phyloP scores from a whole-genome alignment of 2,113 vertebrate genomes.

The Lepus europaeus region DNA sequence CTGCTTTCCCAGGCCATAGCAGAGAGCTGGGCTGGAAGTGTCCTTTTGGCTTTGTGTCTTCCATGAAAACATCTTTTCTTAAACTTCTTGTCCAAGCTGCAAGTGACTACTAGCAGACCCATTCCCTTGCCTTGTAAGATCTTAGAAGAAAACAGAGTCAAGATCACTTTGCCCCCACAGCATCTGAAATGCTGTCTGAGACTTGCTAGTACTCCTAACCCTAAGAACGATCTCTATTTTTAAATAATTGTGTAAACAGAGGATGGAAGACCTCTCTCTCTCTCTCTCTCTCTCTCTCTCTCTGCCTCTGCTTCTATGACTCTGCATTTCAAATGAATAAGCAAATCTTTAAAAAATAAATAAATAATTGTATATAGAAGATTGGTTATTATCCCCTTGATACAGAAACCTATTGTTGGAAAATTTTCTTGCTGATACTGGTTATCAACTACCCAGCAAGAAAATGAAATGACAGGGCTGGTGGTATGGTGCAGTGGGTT shows the following conservation, averaged over 20 bases:
- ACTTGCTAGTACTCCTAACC: not conserved
- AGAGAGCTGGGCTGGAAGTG: not conserved
- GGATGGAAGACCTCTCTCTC: no score
- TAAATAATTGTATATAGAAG: not conserved
- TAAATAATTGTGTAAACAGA: no score
- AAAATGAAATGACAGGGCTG: slow-evolving; percentile 13
- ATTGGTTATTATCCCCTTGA: not conserved
- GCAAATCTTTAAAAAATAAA: no score
- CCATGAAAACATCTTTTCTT: not conserved
- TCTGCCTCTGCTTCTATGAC: no score
- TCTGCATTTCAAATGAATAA: no score
- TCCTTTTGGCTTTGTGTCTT: not conserved
- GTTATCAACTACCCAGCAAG: slow-evolving; percentile 29
- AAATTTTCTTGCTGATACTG: not conserved
- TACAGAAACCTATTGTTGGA: not conserved
- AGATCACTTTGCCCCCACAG: not conserved
- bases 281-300: no score
- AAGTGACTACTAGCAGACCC: not conserved
- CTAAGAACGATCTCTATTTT: not conserved
- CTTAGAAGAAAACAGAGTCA: not conserved
- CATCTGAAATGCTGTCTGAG: not conserved
- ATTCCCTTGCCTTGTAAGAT: not conserved
- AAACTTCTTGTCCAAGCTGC: not conserved
- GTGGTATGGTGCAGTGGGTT: no score
- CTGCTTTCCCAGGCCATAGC: no score